phyloP scores from a whole-genome alignment of 2,888 invertebrate species.

The Agrotis ipsilon region DNA sequence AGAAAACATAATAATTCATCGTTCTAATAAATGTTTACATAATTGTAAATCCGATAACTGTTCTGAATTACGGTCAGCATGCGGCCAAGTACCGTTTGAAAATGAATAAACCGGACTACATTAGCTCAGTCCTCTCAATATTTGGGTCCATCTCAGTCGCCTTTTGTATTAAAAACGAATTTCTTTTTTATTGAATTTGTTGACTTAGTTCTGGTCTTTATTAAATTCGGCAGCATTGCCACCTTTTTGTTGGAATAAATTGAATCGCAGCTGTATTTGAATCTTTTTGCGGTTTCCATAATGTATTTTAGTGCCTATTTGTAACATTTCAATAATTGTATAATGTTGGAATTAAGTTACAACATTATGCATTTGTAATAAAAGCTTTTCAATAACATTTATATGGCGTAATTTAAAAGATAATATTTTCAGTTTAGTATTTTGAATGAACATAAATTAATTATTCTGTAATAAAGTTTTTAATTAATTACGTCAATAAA shows the following conservation, averaged over 20 bases:
- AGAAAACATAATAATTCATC: too few species aligned
- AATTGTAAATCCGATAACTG: too few species aligned
- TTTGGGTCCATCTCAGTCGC: slow-evolving; percentile 57
- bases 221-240: slow-evolving; percentile 67
- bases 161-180: slow-evolving; percentile 77
- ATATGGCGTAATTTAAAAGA: not conserved
- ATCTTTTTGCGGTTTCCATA: slow-evolving; percentile 34
- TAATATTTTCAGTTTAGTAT: too few species aligned
- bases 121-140: slow-evolving; percentile 32
- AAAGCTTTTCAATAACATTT: not conserved
- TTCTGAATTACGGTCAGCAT: not conserved
- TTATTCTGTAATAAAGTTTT: not conserved
- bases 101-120: not conserved
- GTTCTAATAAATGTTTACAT: too few species aligned
- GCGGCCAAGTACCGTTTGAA: not conserved
- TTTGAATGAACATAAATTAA: not conserved
- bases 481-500: not conserved
- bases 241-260: slow-evolving; percentile 61
- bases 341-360: not conserved
- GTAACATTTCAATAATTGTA: not conserved
- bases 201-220: slow-evolving; percentile 70
- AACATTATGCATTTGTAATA: not conserved
- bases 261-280: slow-evolving; percentile 40
- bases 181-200: slow-evolving; percentile 80
- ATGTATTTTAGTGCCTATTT: slow-evolving; percentile 14